Evolutionary conservation across 2,113 vertebrate genomes (phyloP).

Genomic region (Lepus timidus): DNA sequence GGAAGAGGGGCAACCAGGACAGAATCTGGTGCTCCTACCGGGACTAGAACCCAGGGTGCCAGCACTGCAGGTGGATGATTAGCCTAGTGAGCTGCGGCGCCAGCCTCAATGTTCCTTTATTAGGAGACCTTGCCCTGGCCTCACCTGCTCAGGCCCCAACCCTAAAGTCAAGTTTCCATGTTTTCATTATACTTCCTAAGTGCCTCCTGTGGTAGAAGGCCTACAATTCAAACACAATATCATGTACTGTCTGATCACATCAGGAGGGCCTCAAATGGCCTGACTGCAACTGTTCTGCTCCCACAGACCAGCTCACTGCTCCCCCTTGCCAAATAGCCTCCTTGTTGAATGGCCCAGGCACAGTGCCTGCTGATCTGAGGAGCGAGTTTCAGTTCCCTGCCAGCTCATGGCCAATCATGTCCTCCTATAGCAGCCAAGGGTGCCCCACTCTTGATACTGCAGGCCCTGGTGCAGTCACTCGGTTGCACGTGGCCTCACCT

Average conservation of each 20-base stretch:
- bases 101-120: neutral
- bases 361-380: neutral
- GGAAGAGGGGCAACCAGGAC: too few species aligned
- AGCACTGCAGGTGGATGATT: accelerated
- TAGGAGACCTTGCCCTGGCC: neutral
- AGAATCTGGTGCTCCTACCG: too few species aligned
- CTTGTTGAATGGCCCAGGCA: neutral
- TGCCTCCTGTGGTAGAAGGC: neutral
- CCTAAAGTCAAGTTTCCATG: neutral
- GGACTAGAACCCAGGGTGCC: too few species aligned
- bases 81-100: too few species aligned
- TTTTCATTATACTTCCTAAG: neutral
- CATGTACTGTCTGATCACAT: neutral
- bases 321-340: neutral
- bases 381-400: neutral
- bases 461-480: neutral
- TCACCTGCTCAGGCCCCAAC: neutral
- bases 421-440: neutral
- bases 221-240: neutral
- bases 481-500: neutral
- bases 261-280: neutral
- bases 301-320: neutral
- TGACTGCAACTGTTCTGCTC: neutral
- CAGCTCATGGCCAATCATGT: neutral
- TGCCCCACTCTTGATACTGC: neutral